Percentiles rank a stretch among this genome's conserved stretches.
Conservation (phyloP, 2,888 invertebrate genomes). For the Rambutsinella grinnellia region DNA sequence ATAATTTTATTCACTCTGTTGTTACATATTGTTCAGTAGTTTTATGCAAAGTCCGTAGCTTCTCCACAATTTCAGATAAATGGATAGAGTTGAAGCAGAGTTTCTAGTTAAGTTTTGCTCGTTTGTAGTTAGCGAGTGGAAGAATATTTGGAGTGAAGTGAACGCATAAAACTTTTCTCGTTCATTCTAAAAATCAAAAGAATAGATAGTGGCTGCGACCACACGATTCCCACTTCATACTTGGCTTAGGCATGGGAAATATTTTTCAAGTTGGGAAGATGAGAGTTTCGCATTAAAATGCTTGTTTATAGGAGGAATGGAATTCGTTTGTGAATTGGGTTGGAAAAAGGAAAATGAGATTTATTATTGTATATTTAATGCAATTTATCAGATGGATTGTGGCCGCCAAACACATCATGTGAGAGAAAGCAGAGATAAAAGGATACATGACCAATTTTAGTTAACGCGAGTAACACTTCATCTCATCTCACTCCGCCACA, state of each 20-base stretch:
- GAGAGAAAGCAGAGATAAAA: no score
- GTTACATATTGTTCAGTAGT: no score
- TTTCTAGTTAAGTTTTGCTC: no score
- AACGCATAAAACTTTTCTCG: background rate
- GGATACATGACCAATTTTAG: no score
- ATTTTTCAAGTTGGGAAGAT: background rate
- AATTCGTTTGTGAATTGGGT: constrained; percentile 1
- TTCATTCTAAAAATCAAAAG: no score
- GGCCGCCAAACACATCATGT: no score
- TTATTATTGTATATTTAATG: constrained; percentile 9
- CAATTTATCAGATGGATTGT: constrained; percentile 9
- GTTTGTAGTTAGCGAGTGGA: no score
- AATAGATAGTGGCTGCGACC: background rate
- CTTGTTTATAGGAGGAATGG: background rate
- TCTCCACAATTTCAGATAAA: no score
- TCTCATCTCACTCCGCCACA: background rate
- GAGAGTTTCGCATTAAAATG: background rate
- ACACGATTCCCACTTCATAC: background rate
- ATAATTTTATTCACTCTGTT: no score
- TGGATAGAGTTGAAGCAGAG: no score
- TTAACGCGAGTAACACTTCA: no score
- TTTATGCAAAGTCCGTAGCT: no score
- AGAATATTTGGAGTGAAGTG: background rate
- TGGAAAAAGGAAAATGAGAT: constrained; percentile 14
- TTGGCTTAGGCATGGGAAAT: background rate